These are phyloP conservation scores for Istiophorus platypterus DNA, from an alignment of 2,113 vertebrate genomes.

Conservation along the genomic window DNA sequence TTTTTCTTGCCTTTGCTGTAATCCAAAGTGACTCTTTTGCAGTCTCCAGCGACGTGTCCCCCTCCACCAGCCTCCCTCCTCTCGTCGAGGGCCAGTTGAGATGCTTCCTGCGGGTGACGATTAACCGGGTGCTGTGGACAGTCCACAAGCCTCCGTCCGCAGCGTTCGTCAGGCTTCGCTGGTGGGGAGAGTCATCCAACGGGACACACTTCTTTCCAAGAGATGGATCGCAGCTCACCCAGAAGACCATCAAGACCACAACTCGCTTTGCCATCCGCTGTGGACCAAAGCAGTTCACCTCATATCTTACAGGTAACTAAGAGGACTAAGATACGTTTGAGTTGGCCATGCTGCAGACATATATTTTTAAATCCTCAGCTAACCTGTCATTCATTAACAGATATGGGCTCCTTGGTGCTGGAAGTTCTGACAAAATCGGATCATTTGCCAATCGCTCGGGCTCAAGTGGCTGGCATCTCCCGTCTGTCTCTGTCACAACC, in stretches of 20 bases:
- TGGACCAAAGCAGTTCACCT: constrained; percentile 92
- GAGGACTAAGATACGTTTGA: background rate
- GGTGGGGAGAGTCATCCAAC: constrained; percentile 94
- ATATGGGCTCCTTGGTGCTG: constrained; percentile 93
- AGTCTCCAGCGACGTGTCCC: constrained; percentile 87
- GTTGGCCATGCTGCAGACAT: background rate
- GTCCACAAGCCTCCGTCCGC: constrained; percentile 80
- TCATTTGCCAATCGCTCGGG: constrained; percentile 89
- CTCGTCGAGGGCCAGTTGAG: constrained; percentile 92
- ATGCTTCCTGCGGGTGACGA: constrained; percentile 89
- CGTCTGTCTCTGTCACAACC: constrained; percentile 89
- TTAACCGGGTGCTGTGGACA: constrained; percentile 89
- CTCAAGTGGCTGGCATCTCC: constrained; percentile 86
- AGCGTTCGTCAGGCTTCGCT: constrained; percentile 88
- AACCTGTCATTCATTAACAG: constrained; percentile 76
- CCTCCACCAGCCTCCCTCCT: constrained; percentile 91
- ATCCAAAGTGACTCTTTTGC: constrained; percentile 17
- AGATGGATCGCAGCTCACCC: constrained; percentile 83
- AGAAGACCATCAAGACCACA: constrained; percentile 84
- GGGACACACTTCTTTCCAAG: constrained; percentile 89
- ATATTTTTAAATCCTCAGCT: background rate
- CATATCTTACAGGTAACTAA: constrained; percentile 91
- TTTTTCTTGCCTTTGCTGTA: background rate
- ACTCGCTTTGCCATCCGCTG: constrained; percentile 91
- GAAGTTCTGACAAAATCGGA: constrained; percentile 90